A percentile compares a stretch with the other conserved stretches of the same genome.
Evolutionary conservation across 1,140 invertebrate species (phyloP).

Genomic region (Penaeus japonicus): DNA sequence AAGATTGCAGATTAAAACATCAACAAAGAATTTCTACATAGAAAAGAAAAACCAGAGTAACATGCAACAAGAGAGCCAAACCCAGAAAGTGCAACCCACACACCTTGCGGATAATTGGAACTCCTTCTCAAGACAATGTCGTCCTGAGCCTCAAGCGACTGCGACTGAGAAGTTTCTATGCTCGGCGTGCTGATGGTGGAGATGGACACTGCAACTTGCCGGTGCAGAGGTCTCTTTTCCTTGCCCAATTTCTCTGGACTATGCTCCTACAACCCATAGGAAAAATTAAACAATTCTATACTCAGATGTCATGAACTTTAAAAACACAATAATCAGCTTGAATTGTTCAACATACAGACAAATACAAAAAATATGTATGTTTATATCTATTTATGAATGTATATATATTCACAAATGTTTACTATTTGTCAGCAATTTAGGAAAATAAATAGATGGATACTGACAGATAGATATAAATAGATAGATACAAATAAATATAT

Average conservation of each 20-base stretch:
- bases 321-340: no score
- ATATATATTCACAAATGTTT: no score
- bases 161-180: constrained; percentile 25
- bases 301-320: no score
- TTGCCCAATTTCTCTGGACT: constrained; percentile 13
- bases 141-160: constrained; percentile 42
- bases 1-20: no score
- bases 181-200: constrained; percentile 29
- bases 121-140: constrained; percentile 46
- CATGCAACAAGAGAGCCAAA: neutral
- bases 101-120: constrained; percentile 42
- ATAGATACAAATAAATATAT: no score
- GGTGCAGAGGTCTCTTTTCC: constrained; percentile 41
- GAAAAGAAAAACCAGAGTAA: neutral
- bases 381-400: no score
- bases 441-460: no score
- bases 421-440: no score
- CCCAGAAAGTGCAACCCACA: neutral
- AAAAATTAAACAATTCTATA: neutral
- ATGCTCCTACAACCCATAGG: neutral
- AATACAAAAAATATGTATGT: no score
- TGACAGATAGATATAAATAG: no score
- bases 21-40: neutral
- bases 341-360: no score
- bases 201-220: constrained; percentile 33